phyloP scores from a whole-genome alignment of 1,140 invertebrate species.

The Chlorops oryzae region DNA sequence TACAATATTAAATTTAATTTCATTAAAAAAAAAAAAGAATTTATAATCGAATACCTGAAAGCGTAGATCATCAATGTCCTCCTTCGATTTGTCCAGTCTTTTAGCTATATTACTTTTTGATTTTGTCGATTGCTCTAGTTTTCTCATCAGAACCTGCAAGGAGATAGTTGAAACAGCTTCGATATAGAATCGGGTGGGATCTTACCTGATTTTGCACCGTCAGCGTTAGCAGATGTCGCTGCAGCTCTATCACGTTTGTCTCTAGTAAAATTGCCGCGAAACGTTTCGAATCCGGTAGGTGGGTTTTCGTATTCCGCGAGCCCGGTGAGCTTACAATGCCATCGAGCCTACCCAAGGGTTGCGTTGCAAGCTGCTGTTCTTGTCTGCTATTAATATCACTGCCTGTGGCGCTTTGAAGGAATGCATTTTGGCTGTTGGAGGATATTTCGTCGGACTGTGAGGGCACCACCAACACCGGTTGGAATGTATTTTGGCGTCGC shows the following conservation, averaged over 20 bases:
- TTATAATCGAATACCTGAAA: too few species aligned
- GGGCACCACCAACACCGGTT: slow-evolving; percentile 38
- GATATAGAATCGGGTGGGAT: slow-evolving; percentile 5
- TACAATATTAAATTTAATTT: too few species aligned
- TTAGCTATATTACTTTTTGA: slow-evolving; percentile 59
- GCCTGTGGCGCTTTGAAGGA: slow-evolving; percentile 45
- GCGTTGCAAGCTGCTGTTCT: slow-evolving; percentile 11
- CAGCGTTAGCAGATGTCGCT: slow-evolving; percentile 72
- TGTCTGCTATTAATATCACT: slow-evolving; percentile 35
- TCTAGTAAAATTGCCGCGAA: slow-evolving; percentile 76
- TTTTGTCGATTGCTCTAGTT: slow-evolving; percentile 59
- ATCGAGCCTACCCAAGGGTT: slow-evolving; percentile 50
- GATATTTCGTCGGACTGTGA: slow-evolving; percentile 8
- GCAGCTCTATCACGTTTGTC: slow-evolving; percentile 71
- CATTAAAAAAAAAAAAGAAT: too few species aligned
- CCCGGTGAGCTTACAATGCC: slow-evolving; percentile 51
- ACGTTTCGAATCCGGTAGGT: slow-evolving; percentile 60
- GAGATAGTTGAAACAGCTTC: not conserved
- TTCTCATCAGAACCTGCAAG: slow-evolving; percentile 60
- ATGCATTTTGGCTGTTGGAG: slow-evolving; percentile 28
- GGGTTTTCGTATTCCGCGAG: slow-evolving; percentile 50
- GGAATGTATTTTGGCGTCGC: slow-evolving; percentile 29
- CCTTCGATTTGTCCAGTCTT: slow-evolving; percentile 64
- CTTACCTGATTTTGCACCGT: slow-evolving; percentile 78
- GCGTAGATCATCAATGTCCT: slow-evolving; percentile 73